These are phyloP conservation scores for Vultur gryphus DNA, from an alignment of 2,797 vertebrate species.

Conservation along the genomic window DNA sequence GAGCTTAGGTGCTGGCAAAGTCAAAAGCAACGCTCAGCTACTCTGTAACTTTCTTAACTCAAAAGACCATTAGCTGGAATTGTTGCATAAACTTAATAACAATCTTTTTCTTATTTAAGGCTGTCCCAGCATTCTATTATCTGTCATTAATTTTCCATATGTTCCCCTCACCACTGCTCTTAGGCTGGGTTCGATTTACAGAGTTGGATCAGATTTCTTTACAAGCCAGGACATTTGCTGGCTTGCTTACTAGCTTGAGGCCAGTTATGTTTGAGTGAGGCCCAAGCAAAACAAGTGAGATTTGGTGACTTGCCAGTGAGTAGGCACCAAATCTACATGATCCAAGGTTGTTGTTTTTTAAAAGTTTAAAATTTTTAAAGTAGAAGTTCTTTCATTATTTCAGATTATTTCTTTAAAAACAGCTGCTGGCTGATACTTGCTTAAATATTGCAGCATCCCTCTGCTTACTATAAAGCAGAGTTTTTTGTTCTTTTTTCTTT, in stretches of 20 bases:
- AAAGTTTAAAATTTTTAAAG: conserved; percentile 1
- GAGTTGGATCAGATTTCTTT: conserved; percentile 57
- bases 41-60: not conserved
- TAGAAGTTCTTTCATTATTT: not conserved
- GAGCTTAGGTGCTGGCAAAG: not conserved
- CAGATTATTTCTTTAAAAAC: not conserved
- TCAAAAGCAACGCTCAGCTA: not conserved
- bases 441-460: not conserved
- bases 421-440: not conserved
- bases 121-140: conserved; percentile 16
- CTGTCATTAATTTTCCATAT: conserved; percentile 57
- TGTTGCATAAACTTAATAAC: not conserved
- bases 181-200: conserved; percentile 40
- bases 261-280: conserved; percentile 56
- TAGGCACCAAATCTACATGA: conserved; percentile 13
- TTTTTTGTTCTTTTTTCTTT: not conserved
- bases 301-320: conserved; percentile 40
- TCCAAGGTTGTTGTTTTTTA: not conserved
- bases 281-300: conserved; percentile 59
- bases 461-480: not conserved
- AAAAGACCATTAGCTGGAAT: not conserved
- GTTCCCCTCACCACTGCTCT: not conserved
- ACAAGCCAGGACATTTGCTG: conserved; percentile 54
- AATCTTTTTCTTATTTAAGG: not conserved
- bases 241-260: conserved; percentile 60